phyloP scores from a whole-genome alignment of 2,888 invertebrate genomes.

The Anoplius nigerrimus region DNA sequence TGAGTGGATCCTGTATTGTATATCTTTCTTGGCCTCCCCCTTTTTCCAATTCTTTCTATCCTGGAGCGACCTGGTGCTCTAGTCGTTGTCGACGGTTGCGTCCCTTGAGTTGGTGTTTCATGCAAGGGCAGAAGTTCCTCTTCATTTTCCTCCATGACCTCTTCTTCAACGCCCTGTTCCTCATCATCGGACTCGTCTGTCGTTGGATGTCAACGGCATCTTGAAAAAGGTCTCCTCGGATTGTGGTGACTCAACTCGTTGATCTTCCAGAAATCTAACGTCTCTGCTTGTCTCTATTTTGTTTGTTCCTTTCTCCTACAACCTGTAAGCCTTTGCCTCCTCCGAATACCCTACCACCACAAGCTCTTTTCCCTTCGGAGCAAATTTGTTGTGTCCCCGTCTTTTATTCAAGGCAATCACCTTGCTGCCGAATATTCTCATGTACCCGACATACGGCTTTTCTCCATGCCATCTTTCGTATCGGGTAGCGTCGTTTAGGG shows the following conservation, averaged over 20 bases:
- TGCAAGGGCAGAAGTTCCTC: too few relatives aligned
- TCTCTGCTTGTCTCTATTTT: too few relatives aligned
- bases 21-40: slow-evolving; percentile 57
- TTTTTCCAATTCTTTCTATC: slow-evolving; percentile 70
- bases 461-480: slow-evolving; percentile 34
- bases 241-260: not conserved
- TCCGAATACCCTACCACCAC: slow-evolving; percentile 3
- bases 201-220: not conserved
- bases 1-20: not conserved
- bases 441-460: slow-evolving; percentile 45
- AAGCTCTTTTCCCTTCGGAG: not conserved
- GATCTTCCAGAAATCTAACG: slow-evolving; percentile 3
- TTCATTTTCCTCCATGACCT: slow-evolving; percentile 6
- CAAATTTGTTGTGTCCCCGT: slow-evolving; percentile 9
- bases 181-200: not conserved
- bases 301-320: not conserved
- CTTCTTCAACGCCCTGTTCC: not conserved
- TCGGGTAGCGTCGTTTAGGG: slow-evolving; percentile 17
- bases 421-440: slow-evolving; percentile 42
- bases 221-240: not conserved
- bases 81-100: too few relatives aligned
- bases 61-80: slow-evolving; percentile 22
- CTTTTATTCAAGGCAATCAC: slow-evolving; percentile 42
- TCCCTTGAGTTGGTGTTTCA: too few relatives aligned
- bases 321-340: slow-evolving; percentile 5